phyloP scores from a whole-genome alignment of 2,797 vertebrate species.

The Otus scops region DNA sequence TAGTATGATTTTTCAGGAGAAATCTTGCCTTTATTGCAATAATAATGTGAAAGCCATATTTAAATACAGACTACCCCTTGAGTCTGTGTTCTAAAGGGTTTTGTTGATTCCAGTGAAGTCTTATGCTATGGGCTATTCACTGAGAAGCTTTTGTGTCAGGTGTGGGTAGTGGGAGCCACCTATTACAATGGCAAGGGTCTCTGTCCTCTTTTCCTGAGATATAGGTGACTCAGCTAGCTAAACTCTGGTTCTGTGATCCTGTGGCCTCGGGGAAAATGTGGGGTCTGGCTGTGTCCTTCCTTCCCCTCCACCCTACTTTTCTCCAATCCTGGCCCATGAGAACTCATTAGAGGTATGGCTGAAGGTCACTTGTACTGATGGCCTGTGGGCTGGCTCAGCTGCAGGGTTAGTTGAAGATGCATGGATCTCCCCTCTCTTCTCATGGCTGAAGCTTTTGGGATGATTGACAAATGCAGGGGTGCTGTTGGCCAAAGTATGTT shows the following conservation, averaged over 20 bases:
- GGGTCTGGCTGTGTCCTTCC: not conserved
- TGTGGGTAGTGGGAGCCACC: not conserved
- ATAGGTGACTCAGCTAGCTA: not conserved
- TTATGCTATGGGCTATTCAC: not conserved
- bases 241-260: not conserved
- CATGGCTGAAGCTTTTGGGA: not conserved
- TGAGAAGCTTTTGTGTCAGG: not conserved
- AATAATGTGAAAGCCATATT: not conserved
- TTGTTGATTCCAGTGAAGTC: not conserved
- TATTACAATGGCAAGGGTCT: not conserved
- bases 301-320: not conserved
- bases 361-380: not conserved
- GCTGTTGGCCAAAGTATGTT: not conserved
- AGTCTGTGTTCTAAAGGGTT: not conserved
- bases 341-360: not conserved
- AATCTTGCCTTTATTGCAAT: not conserved
- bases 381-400: not conserved
- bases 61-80: not conserved
- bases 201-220: not conserved
- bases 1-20: not conserved
- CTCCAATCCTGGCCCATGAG: not conserved
- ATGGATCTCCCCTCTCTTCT: not conserved
- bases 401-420: not conserved
- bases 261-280: not conserved
- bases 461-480: not conserved